These are phyloP conservation scores for Neosilurus hyrtlii DNA, from an alignment of 2,797 vertebrate genomes.

Conservation along the genomic window DNA sequence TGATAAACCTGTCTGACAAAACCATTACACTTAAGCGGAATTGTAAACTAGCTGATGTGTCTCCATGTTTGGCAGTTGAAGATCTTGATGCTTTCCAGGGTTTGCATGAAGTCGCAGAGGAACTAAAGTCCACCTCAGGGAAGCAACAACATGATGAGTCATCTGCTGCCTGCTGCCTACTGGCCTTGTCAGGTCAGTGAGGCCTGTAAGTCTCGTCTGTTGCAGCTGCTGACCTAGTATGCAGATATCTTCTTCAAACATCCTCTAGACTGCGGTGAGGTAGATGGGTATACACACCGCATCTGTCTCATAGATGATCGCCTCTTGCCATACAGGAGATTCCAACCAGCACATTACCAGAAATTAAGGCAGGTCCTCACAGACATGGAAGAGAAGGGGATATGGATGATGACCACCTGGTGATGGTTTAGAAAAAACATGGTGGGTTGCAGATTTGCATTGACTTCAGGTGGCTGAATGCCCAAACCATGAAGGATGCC, in stretches of 20 bases:
- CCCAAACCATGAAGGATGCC: not conserved
- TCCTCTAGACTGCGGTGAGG: not conserved
- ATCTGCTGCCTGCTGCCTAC: too few relatives aligned
- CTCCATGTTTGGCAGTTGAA: not conserved
- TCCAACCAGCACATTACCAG: not conserved
- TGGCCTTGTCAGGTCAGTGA: not conserved
- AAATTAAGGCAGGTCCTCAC: not conserved
- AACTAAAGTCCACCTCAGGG: too few relatives aligned
- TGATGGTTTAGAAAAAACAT: not conserved
- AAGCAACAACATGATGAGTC: too few relatives aligned
- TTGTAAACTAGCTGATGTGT: not conserved
- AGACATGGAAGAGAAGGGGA: not conserved
- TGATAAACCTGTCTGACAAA: not conserved
- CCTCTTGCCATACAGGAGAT: not conserved
- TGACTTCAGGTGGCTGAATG: not conserved
- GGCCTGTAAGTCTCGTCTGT: not conserved
- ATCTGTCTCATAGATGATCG: too few relatives aligned
- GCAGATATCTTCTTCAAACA: not conserved
- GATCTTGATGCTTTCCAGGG: constrained; percentile 1
- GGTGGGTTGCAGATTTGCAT: not conserved
- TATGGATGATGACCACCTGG: not conserved
- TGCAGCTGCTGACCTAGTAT: not conserved
- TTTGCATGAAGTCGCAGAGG: not conserved
- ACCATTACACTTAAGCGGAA: not conserved
- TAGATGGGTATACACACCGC: too few relatives aligned